These are phyloP conservation scores for Caracal caracal DNA, from an alignment of 2,113 vertebrate genomes.

Conservation along the genomic window DNA sequence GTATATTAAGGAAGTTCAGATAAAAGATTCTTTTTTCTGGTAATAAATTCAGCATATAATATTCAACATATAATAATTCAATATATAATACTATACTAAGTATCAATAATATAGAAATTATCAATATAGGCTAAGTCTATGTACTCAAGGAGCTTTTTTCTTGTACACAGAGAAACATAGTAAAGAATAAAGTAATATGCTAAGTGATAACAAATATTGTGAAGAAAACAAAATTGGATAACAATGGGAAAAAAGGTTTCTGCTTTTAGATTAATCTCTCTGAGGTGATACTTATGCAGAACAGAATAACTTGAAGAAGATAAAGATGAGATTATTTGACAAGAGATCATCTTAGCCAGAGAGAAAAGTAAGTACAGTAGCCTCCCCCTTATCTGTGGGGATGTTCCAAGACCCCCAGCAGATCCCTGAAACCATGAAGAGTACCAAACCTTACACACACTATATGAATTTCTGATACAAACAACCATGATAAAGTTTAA, in stretches of 20 bases:
- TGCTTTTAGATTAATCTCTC: background rate
- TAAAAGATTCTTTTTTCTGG: background rate
- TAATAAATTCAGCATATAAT: background rate
- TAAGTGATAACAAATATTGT: background rate
- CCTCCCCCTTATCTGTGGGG: background rate
- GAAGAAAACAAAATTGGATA: background rate
- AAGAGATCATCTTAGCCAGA: background rate
- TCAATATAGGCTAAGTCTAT: background rate
- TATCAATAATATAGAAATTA: background rate
- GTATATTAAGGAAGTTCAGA: background rate
- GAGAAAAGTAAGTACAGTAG: background rate
- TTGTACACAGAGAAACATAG: background rate
- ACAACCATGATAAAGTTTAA: background rate
- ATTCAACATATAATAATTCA: background rate
- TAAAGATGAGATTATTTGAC: background rate
- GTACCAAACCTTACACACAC: background rate
- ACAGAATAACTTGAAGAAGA: background rate
- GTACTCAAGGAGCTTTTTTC: background rate
- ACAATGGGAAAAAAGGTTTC: background rate
- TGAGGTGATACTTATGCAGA: background rate
- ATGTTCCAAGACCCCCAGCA: background rate
- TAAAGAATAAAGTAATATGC: background rate
- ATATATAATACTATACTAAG: background rate
- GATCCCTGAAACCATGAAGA: background rate
- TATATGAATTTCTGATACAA: background rate